Base-by-base conservation (phyloP, 2,888 invertebrate species). In the Horisme vitalbata region DNA sequence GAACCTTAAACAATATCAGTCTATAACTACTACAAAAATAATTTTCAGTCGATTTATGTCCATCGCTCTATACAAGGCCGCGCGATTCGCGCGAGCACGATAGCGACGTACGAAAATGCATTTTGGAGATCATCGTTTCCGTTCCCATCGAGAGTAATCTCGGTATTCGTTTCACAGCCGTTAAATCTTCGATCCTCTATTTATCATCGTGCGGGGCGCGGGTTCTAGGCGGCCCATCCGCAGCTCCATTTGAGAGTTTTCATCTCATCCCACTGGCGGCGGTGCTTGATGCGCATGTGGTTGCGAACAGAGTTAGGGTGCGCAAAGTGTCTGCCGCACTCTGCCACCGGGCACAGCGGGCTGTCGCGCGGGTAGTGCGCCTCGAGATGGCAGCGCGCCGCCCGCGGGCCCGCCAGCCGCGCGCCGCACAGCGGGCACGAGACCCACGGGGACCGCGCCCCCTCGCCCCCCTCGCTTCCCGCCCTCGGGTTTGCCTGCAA, bases 291-390 rank as follows among this genome's bases (percentile, higher is more conserved):
- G 64, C 96, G 91, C 95, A 96, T 95, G 84, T 96, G 95, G 89
- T 96, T 96, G 67, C 95, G 92, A 61, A 96, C 96, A 46, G 95
- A 95, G 88, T 96, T 96, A 53, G 96, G 96, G 83, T 96, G 95
- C 52, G 94, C 92, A 82, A 95, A 96, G 61, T 91, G 91, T 55
- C 94, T 92, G 41, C 93, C 93, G 82, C 95, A 96, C 57, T 92
- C 90, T 46, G 92, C 85, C 41, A 95, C 95, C 26, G 96, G 96
- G 84, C 95, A 96, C 57, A 93, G 92, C 57, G 94, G 94, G 76
- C 95, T 95, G 87, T 95, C 96, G 68, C 95, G 93, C 52, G 96
- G 96, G 90, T 96, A 95, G 88, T 96, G 95, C 61, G 94, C 92
- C 75, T 94, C 95, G 67, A 96, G 91, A 83, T 96, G 96, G 38